A percentile compares a stretch with the other conserved stretches of the same genome.
Evolutionary conservation across 1,140 invertebrate genomes (phyloP).

Genomic region (Zelostemma sp.): DNA sequence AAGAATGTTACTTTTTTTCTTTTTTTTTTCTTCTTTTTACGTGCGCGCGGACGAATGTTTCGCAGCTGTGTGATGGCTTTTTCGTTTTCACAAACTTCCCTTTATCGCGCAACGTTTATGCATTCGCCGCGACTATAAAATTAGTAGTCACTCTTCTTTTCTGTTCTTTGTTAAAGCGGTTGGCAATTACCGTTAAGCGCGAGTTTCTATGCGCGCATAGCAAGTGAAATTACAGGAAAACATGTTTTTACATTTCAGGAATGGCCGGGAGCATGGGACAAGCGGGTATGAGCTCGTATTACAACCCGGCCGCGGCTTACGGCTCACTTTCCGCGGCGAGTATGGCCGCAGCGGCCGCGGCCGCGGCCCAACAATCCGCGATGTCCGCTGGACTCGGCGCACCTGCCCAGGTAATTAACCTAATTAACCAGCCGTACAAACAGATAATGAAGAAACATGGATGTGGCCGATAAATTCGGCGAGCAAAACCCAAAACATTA

Average conservation of each 20-base stretch:
- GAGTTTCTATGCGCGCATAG: no score
- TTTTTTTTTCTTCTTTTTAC: not conserved
- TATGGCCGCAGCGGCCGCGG: conserved; percentile 75
- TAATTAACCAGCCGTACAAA: not conserved
- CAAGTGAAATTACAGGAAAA: no score
- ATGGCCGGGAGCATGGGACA: conserved; percentile 75
- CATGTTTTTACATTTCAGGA: conserved; percentile 60
- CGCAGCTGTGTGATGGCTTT: not conserved
- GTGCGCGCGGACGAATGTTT: not conserved
- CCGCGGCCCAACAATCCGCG: conserved; percentile 74
- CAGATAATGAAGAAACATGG: not conserved
- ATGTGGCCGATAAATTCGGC: not conserved
- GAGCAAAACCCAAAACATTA: not conserved
- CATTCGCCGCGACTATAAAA: no score
- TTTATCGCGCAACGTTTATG: no score
- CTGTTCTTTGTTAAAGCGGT: no score
- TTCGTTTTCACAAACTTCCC: no score
- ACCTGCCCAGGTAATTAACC: conserved; percentile 71
- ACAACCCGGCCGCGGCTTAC: conserved; percentile 75
- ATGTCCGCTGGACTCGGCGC: conserved; percentile 73
- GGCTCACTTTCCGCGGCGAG: conserved; percentile 74
- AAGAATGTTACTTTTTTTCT: conserved; percentile 16
- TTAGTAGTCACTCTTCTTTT: no score
- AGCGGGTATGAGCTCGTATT: conserved; percentile 74
- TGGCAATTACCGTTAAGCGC: no score